Conservation (phyloP, 2,888 invertebrate genomes). For the Fabriciana adippe region DNA sequence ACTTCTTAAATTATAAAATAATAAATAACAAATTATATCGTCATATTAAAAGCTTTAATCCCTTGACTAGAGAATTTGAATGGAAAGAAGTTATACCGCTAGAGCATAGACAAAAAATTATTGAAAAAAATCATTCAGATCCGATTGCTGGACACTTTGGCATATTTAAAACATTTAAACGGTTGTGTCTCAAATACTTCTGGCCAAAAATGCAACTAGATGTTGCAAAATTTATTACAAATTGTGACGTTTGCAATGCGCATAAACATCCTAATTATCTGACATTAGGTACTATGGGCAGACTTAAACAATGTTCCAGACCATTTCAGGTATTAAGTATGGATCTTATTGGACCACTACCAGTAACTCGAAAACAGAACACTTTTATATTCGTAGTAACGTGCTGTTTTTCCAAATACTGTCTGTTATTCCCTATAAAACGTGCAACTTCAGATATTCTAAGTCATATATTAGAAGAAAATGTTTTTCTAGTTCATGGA, state of each 20-base stretch:
- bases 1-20: no score
- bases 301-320: slow-evolving; percentile 30
- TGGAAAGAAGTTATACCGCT: slow-evolving; percentile 16
- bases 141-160: slow-evolving; percentile 35
- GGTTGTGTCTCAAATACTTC: slow-evolving; percentile 31
- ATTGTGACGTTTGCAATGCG: slow-evolving; percentile 29
- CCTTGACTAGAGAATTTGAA: slow-evolving; percentile 8
- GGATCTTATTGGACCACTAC: slow-evolving; percentile 37
- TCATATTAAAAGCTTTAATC: slow-evolving; percentile 2
- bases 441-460: slow-evolving; percentile 26
- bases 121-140: slow-evolving; percentile 10
- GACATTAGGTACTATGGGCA: slow-evolving; percentile 31
- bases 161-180: slow-evolving; percentile 41
- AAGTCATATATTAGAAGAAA: not conserved
- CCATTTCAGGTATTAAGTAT: slow-evolving; percentile 32
- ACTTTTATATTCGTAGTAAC: slow-evolving; percentile 29
- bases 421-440: slow-evolving; percentile 30
- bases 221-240: slow-evolving; percentile 30
- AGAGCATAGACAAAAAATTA: slow-evolving; percentile 1
- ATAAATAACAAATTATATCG: not conserved
- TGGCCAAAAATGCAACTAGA: slow-evolving; percentile 39
- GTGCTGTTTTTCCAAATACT: slow-evolving; percentile 35
- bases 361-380: slow-evolving; percentile 28
- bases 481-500: slow-evolving; percentile 4
- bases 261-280: slow-evolving; percentile 32